Conservation (phyloP, 2,113 vertebrate genomes). For the Raja brachyura region DNA sequence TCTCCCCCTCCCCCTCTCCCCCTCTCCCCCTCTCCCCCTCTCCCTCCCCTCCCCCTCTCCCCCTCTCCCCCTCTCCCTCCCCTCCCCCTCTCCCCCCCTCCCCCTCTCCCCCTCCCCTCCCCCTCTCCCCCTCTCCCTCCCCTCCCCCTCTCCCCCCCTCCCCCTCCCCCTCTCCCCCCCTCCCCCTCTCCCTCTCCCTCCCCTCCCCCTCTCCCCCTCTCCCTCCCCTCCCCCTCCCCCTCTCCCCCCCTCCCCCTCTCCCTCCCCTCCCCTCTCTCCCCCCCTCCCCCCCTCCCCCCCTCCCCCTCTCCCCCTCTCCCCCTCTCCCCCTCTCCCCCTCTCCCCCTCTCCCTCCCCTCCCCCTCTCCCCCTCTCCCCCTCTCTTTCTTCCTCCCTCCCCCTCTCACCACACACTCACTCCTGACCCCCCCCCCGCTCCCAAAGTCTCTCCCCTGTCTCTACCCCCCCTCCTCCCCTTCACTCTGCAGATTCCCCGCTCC, state of each 20-base stretch:
- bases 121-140: neutral
- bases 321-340: neutral
- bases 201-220: no score
- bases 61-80: neutral
- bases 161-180: neutral
- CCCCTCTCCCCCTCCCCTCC: neutral
- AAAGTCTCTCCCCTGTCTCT: neutral
- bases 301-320: no score
- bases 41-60: neutral
- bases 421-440: no score
- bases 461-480: neutral
- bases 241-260: neutral
- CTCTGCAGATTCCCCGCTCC: no score
- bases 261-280: no score
- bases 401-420: no score
- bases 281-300: neutral
- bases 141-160: neutral
- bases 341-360: rapidly evolving
- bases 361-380: neutral
- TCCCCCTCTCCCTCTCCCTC: neutral
- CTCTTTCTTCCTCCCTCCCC: no score
- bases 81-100: neutral
- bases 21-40: neutral
- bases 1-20: no score
- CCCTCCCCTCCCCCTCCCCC: neutral